These are phyloP conservation scores for Hirtodrosophila confusa DNA, from an alignment of 2,888 invertebrate species.

Conservation along the genomic window DNA sequence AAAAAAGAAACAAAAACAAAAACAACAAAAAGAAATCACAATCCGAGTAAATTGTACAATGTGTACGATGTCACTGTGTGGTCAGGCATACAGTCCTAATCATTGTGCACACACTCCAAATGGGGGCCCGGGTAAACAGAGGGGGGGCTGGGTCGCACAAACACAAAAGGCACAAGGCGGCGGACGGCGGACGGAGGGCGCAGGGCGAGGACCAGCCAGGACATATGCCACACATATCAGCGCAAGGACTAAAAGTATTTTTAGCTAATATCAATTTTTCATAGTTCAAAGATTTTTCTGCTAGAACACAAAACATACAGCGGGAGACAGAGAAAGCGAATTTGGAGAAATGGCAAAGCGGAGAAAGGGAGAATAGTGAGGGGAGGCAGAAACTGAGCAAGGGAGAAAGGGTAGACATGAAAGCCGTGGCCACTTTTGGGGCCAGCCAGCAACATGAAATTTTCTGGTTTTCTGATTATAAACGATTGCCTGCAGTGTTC, in stretches of 20 bases:
- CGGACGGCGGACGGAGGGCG: too few relatives aligned
- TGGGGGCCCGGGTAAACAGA: slow-evolving; percentile 37
- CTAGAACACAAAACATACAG: slow-evolving; percentile 46
- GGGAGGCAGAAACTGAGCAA: not conserved
- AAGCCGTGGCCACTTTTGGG: slow-evolving; percentile 50
- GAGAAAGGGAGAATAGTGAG: not conserved
- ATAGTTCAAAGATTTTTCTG: slow-evolving; percentile 79
- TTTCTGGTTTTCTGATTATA: slow-evolving; percentile 77
- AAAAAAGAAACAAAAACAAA: slow-evolving; percentile 13
- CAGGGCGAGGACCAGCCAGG: not conserved
- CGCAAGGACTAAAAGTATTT: slow-evolving; percentile 75
- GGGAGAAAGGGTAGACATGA: slow-evolving; percentile 6
- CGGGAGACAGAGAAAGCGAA: not conserved
- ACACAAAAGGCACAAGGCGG: slow-evolving; percentile 47
- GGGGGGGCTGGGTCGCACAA: slow-evolving; percentile 44
- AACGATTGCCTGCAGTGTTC: slow-evolving; percentile 74
- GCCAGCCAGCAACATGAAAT: slow-evolving; percentile 68
- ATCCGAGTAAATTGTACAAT: slow-evolving; percentile 73
- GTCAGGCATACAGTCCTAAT: slow-evolving; percentile 69
- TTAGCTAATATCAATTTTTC: slow-evolving; percentile 81
- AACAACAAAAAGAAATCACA: slow-evolving; percentile 56
- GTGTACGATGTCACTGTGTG: slow-evolving; percentile 70
- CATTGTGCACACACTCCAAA: slow-evolving; percentile 76
- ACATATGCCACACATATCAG: slow-evolving; percentile 49
- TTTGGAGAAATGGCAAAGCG: too few relatives aligned